These are phyloP conservation scores for Scarus forsteni DNA, from an alignment of 2,797 vertebrate species.

Conservation along the genomic window DNA sequence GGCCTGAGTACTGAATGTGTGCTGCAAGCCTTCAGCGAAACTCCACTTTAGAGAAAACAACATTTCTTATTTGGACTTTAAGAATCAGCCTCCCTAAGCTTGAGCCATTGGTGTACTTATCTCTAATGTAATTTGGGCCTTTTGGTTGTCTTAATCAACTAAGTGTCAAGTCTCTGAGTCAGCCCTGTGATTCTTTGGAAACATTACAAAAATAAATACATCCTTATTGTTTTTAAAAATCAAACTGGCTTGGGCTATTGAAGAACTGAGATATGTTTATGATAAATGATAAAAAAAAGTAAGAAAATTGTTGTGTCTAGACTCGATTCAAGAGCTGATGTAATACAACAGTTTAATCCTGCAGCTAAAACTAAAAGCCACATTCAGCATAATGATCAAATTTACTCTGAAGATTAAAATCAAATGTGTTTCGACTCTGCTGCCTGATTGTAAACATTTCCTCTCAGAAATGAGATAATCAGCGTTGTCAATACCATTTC, in stretches of 20 bases:
- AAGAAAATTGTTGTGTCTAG: neutral
- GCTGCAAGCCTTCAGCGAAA: neutral
- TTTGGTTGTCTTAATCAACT: neutral
- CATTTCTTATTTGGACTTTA: neutral
- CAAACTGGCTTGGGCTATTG: neutral
- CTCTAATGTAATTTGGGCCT: neutral
- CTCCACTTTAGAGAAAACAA: neutral
- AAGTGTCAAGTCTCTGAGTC: neutral
- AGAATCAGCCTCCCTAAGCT: neutral
- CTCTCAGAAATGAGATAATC: neutral
- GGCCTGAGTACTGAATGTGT: neutral
- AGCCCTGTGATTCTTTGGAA: neutral
- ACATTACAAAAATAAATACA: neutral
- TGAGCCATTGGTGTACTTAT: neutral
- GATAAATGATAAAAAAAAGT: neutral
- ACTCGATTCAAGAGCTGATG: neutral
- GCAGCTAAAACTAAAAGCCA: neutral
- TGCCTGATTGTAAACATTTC: neutral
- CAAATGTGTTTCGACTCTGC: neutral
- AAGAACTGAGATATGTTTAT: neutral
- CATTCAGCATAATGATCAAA: neutral
- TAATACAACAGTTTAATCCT: neutral
- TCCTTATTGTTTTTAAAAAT: neutral
- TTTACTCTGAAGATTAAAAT: slow-evolving; percentile 1
- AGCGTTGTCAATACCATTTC: neutral